Evolutionary conservation across 2,113 vertebrate genomes (phyloP).

Genomic region (Aldabrachelys gigantea): DNA sequence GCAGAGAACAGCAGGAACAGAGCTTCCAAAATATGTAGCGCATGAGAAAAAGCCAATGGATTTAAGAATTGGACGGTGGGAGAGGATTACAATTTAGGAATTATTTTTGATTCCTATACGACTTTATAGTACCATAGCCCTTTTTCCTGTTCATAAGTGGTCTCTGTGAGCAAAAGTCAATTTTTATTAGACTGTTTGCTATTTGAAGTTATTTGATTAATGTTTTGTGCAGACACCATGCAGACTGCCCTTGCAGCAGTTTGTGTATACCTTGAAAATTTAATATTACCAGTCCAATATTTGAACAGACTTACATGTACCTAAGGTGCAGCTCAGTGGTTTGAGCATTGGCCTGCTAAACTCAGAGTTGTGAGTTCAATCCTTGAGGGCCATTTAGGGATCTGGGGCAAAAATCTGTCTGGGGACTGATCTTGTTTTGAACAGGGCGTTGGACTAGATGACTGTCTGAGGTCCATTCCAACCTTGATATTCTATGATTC

Average conservation of each 20-base stretch:
- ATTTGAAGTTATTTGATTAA: background rate
- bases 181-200: background rate
- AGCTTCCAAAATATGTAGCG: background rate
- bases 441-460: too few species aligned
- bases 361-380: too few species aligned
- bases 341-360: too few species aligned
- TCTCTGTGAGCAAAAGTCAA: background rate
- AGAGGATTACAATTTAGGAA: background rate
- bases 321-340: background rate
- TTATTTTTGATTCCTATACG: background rate
- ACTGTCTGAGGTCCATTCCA: too few species aligned
- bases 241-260: background rate
- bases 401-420: too few species aligned
- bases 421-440: too few species aligned
- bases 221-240: background rate
- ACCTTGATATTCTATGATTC: too few species aligned
- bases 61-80: background rate
- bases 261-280: background rate
- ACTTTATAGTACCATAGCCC: background rate
- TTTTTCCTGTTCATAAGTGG: background rate
- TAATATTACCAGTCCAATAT: background rate
- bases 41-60: background rate
- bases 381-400: too few species aligned
- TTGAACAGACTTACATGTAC: background rate
- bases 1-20: background rate